Evolutionary conservation across 2,113 vertebrate species (phyloP), one percentile per base, ranked within the genome.

Genomic region (Hucho hucho): DNA sequence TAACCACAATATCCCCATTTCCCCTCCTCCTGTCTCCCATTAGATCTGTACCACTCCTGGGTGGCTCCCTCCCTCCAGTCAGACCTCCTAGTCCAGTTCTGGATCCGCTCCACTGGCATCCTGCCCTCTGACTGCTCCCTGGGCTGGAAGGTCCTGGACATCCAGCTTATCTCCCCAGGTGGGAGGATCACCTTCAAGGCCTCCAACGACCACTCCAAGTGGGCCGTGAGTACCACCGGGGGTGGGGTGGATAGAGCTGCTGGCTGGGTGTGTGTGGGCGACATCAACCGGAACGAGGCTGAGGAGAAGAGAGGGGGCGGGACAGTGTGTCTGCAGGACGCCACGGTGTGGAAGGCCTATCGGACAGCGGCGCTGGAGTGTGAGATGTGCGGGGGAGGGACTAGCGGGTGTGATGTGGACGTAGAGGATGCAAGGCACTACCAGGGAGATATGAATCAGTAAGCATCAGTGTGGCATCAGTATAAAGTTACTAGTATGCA

Each of bases 31-130:
- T 66, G 70, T 46, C 47, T 79, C 29, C 32, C 72, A 61, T 0
- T 69, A 97, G 96, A 96, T 86, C 89, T 98, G n/a, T 98, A 98
- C 78, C 93, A 94, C 0, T 91, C 94, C n/a, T 98, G 95, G 95
- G 86, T 98, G 84, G 95, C 95, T 0, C 92, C 88, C 6, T 77
- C 87, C 2, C 92, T 98, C 13, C 81, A 86, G 76, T 93, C 90
- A 0, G 71, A 94, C 81, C 90, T 98, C 64, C 90, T 94, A 75
- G 95, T 96, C 20, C 93, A 97, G 82, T 96, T 96, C 87, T 98
- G 96, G 96, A 83, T 78, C 16, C 92, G 88, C 26, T 93, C 94
- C 64, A 20, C 1, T 0, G 92, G 93, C 0, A 32, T 92, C 81
- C 92, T 96, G 47, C 89, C 86, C 12, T 97, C 96, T 0, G 86